phyloP scores from a whole-genome alignment of 2,113 vertebrate genomes.

The Seriola quinqueradiata region DNA sequence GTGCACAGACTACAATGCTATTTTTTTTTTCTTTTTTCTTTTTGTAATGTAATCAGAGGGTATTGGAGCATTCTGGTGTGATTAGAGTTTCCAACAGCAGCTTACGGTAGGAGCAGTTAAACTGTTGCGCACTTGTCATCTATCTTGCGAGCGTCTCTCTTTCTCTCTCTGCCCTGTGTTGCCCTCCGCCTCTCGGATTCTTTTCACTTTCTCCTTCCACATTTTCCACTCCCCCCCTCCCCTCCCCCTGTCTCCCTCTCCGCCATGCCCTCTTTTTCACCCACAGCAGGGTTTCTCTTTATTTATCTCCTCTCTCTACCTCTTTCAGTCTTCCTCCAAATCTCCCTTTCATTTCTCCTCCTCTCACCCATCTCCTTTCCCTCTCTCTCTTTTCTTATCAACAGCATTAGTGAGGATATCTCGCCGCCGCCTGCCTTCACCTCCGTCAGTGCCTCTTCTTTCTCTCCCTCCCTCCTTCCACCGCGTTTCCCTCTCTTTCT shows the following conservation, averaged over 20 bases:
- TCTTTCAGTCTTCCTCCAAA: neutral
- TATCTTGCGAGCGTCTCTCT: conserved; percentile 9
- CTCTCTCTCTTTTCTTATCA: conserved; percentile 16
- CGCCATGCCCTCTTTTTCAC: neutral
- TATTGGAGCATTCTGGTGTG: conserved; percentile 60
- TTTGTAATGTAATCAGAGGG: conserved; percentile 66
- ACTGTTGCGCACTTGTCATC: conserved; percentile 44
- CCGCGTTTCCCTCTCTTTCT: neutral
- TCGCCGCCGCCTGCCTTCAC: conserved; percentile 30
- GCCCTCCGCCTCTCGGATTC: conserved; percentile 13
- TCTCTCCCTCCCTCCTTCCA: neutral
- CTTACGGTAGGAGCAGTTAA: conserved; percentile 27
- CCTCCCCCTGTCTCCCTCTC: neutral
- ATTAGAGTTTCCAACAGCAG: conserved; percentile 55
- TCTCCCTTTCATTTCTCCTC: neutral
- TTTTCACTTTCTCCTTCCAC: neutral
- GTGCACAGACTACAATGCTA: conserved; percentile 76
- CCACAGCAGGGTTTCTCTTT: conserved; percentile 12
- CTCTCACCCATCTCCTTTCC: neutral
- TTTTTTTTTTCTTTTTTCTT: conserved; percentile 18
- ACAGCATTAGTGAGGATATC: conserved; percentile 35
- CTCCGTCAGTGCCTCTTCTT: neutral
- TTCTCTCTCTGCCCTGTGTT: neutral
- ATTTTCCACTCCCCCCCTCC: conserved; percentile 2
- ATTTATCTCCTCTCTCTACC: conserved; percentile 2